Evolutionary conservation across 2,888 invertebrate species (phyloP), one percentile per base, ranked within the genome.

Genomic region (Bellardia pandia): DNA sequence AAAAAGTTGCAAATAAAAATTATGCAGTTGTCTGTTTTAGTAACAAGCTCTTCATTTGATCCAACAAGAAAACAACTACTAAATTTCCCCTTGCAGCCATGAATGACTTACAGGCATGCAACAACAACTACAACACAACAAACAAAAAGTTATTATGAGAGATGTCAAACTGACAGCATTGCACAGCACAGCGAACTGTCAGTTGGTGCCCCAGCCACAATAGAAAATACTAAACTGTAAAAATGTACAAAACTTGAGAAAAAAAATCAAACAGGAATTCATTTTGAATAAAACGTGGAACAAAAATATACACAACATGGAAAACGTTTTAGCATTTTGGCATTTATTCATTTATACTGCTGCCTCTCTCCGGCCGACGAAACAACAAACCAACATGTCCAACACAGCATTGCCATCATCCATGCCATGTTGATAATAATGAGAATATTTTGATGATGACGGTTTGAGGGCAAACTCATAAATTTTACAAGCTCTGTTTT

Each of bases 401-500:
- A 66, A 51, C 66, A 58, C 72, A 56, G 42, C 40, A 23, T 45
- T 76, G 66, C 86, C 71, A 79, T 75, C 82, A 83, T 64, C 64
- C 77, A 74, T 86, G 79, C 60, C 68, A 62, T 69, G 56, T 66
- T 68, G 53, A 56, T 82, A 86, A 78, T 78, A 86, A 79, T 83
- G 71, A 51, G 75, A 79, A 78, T 83, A 30, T 53, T 85, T 66
- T 42, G 58, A 83, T 75, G 86, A 62, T 79, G 79, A 79, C 83
- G 78, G 78, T 83, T 83, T 86, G 71, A 86, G 86, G 86, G 79
- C 83, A 83, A 86, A 83, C 75, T 83, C 83, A 86, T 83, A 86
- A 83, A 83, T 86, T 76, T 79, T 69, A 68, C 8, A 14, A 71
- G 40, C 53, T 77, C 56, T 58, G 58, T 74, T 76, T 81, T 71